Base-by-base conservation (phyloP, 2,113 vertebrate species). In the Misgurnus mizolepis region DNA sequence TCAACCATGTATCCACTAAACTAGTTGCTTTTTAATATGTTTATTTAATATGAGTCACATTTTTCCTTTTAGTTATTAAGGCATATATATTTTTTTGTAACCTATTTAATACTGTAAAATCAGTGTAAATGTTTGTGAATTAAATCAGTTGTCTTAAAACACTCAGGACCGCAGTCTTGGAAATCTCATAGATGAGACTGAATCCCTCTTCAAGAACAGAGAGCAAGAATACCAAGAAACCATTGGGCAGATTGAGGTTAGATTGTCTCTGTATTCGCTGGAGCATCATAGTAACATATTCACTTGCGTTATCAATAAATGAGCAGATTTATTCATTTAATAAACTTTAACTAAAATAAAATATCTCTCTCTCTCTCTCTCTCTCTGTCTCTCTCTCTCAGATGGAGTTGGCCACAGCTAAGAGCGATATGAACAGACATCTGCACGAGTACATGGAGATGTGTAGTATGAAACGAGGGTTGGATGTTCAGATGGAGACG, bases 221-320 rank as follows among this genome's bases (percentile, higher is more conserved):
- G 98, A 99, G 90, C 93, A 98, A 84, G 96, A 98, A 80, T 99
- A 99, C 88, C 98, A 99, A 88, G 94, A 98, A 72, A 98, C 96
- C 14, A 99, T 99, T 61, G 98, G 94, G 34, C 94, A 98, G 91
- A 99, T 99, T 0, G 98, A 99, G 96, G 97, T 99, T 84, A 91
- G 3, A 3, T 18, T 66, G 14, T 66, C 14, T 11, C 6, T 39
- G 47, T 72, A 7, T 39, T 7, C 15, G 34, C 18, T 15, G 10
- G 3, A 61, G 1, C 47, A 41, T 27, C 45, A 47, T 6, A 7
- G 45, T 47, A 47, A 47, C 45, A 47, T 47, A 47, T 47, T 5
- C 10, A 47, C 45, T 34, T 34, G 27, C 3, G 27, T 34, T 34
- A 34, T 34, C 27, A 34, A 34, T 34, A 34, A 34, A 34, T 34